Base-by-base conservation (phyloP, 2,888 invertebrate genomes). In the Teleiodes luculella region DNA sequence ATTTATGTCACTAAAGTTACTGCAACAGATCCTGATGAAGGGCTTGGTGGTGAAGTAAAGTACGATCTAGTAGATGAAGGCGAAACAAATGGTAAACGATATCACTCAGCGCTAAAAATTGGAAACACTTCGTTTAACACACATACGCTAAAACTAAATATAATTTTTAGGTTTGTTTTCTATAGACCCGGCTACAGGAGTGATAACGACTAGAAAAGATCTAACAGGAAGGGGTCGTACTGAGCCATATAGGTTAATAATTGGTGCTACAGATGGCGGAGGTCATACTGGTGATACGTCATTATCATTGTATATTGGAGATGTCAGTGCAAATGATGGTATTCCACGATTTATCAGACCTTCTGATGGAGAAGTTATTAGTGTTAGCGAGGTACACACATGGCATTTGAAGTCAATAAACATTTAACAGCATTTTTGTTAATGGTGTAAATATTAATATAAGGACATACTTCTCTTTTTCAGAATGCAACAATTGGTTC, bases 271-370 rank as follows among this genome's bases (percentile, higher is more conserved):
- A 48, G 95, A 95, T 72, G 92, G 92, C 50, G 95, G 95, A 0
- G 91, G 91, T 0, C 84, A 94, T 5, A 91, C 88, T 43, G 90
- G 92, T 0, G 94, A 93, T 58, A 91, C 93, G 0, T 89, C 91
- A 4, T 78, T 95, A 0, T 89, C 91, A 0, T 72, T 96, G 2
- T 94, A 93, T 62, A 93, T 96, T 36, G 95, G 95, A 0, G 95
- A 96, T 65, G 94, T 95, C 0, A 94, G 95, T 49, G 93, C 93
- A 55, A 95, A 95, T 66, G 95, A 95, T 72, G 95, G 95, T 0
- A 94, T 95, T 1, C 95, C 95, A 0, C 88, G 92, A 20, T 95
- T 95, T 67, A 91, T 95, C 13, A 88, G 93, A 52, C 95, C 95
- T 0, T 91, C 92, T 6, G 78, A 91, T 3, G 94, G 94, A 37